Percentiles rank a stretch among this genome's conserved stretches.
Evolutionary conservation across 2,797 vertebrate genomes (phyloP).

Genomic region (Helicolenus hilgendorfi): DNA sequence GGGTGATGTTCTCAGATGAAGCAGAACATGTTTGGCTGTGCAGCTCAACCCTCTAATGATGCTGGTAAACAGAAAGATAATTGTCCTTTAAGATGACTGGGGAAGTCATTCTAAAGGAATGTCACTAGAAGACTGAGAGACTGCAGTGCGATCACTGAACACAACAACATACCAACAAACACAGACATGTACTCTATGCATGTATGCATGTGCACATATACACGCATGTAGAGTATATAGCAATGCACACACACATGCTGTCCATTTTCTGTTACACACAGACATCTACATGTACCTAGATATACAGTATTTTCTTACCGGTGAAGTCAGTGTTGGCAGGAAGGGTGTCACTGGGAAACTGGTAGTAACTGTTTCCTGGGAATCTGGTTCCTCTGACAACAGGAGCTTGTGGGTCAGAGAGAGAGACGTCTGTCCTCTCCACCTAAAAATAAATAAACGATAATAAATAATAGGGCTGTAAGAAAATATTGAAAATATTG

Average conservation of each 20-base stretch:
- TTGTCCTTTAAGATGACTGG: constrained; percentile 91
- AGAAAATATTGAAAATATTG: no score
- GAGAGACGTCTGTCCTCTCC: constrained; percentile 92
- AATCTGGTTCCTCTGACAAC: constrained; percentile 92
- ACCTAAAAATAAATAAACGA: constrained; percentile 70
- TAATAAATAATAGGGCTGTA: no score
- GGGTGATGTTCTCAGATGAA: constrained; percentile 90
- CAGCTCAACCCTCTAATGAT: constrained; percentile 91
- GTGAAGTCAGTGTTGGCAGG: constrained; percentile 93
- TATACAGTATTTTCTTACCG: constrained; percentile 82
- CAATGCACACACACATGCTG: neutral
- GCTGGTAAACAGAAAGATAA: constrained; percentile 92
- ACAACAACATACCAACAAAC: neutral
- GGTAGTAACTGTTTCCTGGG: constrained; percentile 91
- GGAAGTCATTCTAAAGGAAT: constrained; percentile 86
- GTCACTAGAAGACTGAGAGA: constrained; percentile 58
- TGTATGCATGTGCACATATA: neutral
- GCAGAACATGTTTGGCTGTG: constrained; percentile 92
- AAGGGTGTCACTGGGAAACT: constrained; percentile 90
- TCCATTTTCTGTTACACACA: neutral
- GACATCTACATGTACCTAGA: neutral
- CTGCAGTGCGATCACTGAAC: constrained; percentile 44
- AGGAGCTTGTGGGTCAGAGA: constrained; percentile 83
- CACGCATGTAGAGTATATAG: neutral
- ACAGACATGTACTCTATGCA: neutral